Evolutionary conservation across 2,797 vertebrate species (phyloP).

Genomic region (Tokudaia tokunoshimensis): DNA sequence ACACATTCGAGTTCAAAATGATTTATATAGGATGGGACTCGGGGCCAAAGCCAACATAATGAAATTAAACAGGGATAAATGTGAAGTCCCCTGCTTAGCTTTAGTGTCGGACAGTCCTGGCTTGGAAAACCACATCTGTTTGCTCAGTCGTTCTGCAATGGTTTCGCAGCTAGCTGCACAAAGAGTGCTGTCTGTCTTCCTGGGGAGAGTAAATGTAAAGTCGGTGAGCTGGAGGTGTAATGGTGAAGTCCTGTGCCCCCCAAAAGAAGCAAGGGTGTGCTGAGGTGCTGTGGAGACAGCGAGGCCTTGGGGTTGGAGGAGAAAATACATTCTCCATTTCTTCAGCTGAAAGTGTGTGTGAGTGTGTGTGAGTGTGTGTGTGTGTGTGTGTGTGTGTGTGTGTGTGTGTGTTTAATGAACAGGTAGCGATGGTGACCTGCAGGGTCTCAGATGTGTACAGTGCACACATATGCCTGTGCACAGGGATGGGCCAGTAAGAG

Average conservation of each 20-base stretch:
- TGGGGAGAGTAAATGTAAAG: neutral
- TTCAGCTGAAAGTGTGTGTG: neutral
- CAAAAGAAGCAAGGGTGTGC: neutral
- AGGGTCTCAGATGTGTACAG: neutral
- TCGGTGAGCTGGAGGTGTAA: neutral
- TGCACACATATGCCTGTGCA: too few species aligned
- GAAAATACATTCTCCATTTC: neutral
- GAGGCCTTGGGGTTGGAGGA: neutral
- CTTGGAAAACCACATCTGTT: neutral
- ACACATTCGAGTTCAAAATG: conserved; percentile 70
- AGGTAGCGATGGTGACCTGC: neutral
- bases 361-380: too few species aligned
- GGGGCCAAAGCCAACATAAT: conserved; percentile 70
- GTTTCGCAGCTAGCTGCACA: neutral
- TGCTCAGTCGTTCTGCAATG: neutral
- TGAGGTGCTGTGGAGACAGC: neutral
- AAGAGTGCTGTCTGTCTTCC: neutral
- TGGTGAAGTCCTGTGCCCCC: neutral
- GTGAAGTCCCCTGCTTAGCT: neutral
- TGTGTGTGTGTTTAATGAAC: too few species aligned
- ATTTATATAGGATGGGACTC: conserved; percentile 49
- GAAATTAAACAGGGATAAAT: conserved; percentile 59
- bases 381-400: too few species aligned
- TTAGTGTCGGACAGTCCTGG: neutral
- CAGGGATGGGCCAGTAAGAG: neutral